Conservation (phyloP, 1,140 invertebrate species). For the Meloidogyne exigua region DNA sequence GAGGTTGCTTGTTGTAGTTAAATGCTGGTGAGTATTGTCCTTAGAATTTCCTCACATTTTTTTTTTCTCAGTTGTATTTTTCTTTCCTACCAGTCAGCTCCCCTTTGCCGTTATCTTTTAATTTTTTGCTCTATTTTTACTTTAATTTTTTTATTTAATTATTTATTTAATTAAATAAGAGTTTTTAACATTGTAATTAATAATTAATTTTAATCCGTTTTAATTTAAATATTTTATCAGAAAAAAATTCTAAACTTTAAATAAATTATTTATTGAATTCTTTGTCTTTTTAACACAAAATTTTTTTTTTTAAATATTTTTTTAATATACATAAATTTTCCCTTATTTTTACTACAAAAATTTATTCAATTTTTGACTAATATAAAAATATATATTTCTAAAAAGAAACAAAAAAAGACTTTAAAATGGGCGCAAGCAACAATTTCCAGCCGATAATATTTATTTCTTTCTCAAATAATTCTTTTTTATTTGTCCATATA, state of each 20-base stretch:
- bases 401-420: neutral
- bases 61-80: neutral
- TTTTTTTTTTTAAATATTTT: no score
- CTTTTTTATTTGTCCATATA: neutral
- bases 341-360: neutral
- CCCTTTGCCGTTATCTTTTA: neutral
- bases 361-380: neutral
- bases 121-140: neutral
- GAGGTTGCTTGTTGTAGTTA: neutral
- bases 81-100: neutral
- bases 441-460: slow-evolving; percentile 4
- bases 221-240: no score
- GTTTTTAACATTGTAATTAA: neutral
- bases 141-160: neutral
- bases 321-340: no score
- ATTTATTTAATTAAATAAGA: neutral
- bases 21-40: neutral
- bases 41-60: neutral
- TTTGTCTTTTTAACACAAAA: no score
- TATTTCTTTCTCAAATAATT: neutral
- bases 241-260: no score
- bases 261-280: no score
- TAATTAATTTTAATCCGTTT: no score
- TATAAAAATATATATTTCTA: neutral
- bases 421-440: neutral